Percentiles rank a stretch among this genome's conserved stretches.
These are phyloP conservation scores for Cotesia chilonis DNA, from an alignment of 1,140 invertebrate species.

Conservation along the genomic window DNA sequence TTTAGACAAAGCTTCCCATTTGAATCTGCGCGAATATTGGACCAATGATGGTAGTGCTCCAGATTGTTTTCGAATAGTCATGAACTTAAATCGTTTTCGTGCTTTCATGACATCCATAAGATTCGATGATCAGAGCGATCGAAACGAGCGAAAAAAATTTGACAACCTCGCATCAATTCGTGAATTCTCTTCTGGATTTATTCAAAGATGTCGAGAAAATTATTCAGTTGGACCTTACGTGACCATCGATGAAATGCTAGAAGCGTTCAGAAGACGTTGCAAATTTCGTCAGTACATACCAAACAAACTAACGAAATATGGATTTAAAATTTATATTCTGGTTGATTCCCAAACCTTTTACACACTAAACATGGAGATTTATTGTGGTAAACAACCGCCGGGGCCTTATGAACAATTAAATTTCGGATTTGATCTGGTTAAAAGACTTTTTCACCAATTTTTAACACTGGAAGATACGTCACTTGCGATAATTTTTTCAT, in stretches of 20 bases:
- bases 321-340: constrained; percentile 28
- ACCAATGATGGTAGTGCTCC: no score
- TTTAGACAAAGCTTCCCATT: no score
- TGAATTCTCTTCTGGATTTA: constrained; percentile 53
- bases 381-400: constrained; percentile 21
- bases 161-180: constrained; percentile 54
- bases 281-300: constrained; percentile 51
- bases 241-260: constrained; percentile 54
- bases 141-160: constrained; percentile 40
- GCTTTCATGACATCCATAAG: constrained; percentile 37
- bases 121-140: constrained; percentile 51
- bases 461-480: no score
- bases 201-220: constrained; percentile 25
- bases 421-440: neutral
- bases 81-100: no score
- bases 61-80: no score
- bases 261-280: constrained; percentile 50
- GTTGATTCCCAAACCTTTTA: constrained; percentile 35
- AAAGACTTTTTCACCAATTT: no score
- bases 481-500: no score
- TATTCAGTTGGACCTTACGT: constrained; percentile 35
- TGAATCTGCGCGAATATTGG: no score
- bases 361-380: constrained; percentile 29
- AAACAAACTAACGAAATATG: constrained; percentile 43
- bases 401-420: neutral